Percentiles rank a stretch among this genome's conserved stretches.
These are phyloP conservation scores for Stichopus chloronotus DNA, from an alignment of 35 echinoderm and acorn worm genomes.

Conservation along the genomic window DNA sequence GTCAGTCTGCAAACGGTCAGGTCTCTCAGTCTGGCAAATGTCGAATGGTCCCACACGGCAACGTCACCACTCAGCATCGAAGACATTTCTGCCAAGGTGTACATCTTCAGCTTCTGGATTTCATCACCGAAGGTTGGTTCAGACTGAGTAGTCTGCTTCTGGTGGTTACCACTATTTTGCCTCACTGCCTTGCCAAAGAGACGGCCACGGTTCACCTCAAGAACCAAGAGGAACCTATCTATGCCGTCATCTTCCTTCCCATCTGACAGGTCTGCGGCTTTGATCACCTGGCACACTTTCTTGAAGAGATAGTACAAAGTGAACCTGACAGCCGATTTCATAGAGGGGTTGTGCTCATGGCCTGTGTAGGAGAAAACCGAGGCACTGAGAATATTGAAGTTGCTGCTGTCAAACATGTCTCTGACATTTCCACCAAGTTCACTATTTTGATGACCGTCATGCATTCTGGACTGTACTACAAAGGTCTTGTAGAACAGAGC, in stretches of 20 bases:
- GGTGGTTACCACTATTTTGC: background rate
- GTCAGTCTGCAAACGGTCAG: slow-evolving; percentile 5
- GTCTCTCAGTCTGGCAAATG: background rate
- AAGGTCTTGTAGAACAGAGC: background rate
- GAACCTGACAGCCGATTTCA: background rate
- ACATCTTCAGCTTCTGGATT: background rate
- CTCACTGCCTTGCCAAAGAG: background rate
- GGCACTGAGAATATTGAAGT: background rate
- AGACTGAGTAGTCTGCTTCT: background rate
- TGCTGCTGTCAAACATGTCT: background rate
- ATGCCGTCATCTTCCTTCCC: background rate
- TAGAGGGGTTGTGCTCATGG: background rate
- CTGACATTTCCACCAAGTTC: background rate
- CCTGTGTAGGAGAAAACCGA: background rate
- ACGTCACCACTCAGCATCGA: background rate
- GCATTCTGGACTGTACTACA: background rate
- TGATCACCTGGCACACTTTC: background rate
- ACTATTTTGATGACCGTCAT: background rate
- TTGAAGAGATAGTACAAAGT: background rate
- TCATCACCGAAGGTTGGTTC: background rate
- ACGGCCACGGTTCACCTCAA: background rate
- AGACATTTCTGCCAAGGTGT: background rate
- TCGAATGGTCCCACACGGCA: background rate
- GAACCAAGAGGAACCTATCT: background rate
- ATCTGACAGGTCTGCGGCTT: background rate